Base-by-base conservation (phyloP, 2,888 invertebrate genomes). In the Anticlea derivata region DNA sequence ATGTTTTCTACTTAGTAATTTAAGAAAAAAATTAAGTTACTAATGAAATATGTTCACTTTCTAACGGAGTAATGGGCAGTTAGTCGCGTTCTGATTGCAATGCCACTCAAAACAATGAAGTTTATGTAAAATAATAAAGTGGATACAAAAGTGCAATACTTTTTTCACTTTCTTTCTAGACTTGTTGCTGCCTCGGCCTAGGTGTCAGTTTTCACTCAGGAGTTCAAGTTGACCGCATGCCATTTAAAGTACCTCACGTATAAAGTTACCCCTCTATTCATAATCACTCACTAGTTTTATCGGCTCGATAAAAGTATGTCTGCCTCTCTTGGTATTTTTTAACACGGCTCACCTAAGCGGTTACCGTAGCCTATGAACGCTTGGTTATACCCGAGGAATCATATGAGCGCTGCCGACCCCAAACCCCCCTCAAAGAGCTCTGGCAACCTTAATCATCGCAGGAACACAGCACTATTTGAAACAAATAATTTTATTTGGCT, bases 81-180 rank as follows among this genome's bases (percentile, higher is more conserved):
- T 81, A 80, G 80, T 80, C 65, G 65, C 78, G 78, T 72, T 72
- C 80, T 78, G 74, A 78, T 81, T 81, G 57, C 65, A 68, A 49
- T 55, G 61, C 58, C 70, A 58, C 62, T 66, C 60, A 61, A 68
- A 72, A 77, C 73, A 72, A 77, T 76, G 74, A 75, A 75, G 55
- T 73, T 58, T 66, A 70, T 55, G 56, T 63, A 65, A 72, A 68
- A 62, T 60, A 41, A 54, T 43, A 22, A 29, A 30, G 29, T 46
- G 44, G 35, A 29, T 29, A 34, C 24, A 48, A 12, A 27, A 29
- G 12, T 35, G 41, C 37, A 37, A 27, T 40, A 35, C 17, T 3
- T 17, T 3, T 30, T 40, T 45, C 31, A 53, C 48, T 53, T 53
- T 53, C 52, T 48, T 52, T 48, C 52, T 44, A 52, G 41, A 40